phyloP scores from a whole-genome alignment of 2,113 vertebrate species.

The Urocitellus parryii region DNA sequence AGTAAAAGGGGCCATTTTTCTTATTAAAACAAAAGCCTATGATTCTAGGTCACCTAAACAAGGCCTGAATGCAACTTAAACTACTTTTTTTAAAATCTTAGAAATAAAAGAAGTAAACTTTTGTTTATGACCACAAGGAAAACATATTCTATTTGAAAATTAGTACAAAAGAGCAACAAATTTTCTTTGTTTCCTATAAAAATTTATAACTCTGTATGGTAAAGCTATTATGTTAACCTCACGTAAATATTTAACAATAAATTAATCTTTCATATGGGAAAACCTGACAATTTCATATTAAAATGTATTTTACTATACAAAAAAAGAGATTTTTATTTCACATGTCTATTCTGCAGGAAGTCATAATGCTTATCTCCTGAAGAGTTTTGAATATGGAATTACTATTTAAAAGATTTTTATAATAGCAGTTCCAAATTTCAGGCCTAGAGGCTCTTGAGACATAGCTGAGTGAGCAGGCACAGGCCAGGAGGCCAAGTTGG shows the following conservation, averaged over 20 bases:
- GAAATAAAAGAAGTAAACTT: constrained; percentile 35
- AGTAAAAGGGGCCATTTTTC: background rate
- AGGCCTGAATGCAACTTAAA: background rate
- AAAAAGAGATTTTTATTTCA: background rate
- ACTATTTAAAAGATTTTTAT: background rate
- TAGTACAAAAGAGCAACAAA: background rate
- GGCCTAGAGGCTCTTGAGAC: background rate
- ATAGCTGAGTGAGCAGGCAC: background rate
- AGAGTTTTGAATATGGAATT: background rate
- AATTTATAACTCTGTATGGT: background rate
- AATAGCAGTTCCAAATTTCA: background rate
- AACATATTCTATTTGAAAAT: constrained; percentile 16
- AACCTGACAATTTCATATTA: constrained; percentile 53
- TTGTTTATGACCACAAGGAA: constrained; percentile 14
- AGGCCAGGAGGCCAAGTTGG: background rate
- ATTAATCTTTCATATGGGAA: constrained; percentile 32
- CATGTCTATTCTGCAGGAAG: constrained; percentile 6
- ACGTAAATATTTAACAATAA: background rate
- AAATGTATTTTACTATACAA: background rate
- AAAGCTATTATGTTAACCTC: background rate
- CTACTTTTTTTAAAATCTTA: background rate
- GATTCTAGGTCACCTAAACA: background rate
- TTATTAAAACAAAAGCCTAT: background rate
- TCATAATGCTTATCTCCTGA: background rate
- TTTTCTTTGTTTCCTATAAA: background rate